Percentiles rank a stretch among this genome's conserved stretches.
phyloP scores from a whole-genome alignment of 1,140 invertebrate genomes.

The Aphis craccivora region DNA sequence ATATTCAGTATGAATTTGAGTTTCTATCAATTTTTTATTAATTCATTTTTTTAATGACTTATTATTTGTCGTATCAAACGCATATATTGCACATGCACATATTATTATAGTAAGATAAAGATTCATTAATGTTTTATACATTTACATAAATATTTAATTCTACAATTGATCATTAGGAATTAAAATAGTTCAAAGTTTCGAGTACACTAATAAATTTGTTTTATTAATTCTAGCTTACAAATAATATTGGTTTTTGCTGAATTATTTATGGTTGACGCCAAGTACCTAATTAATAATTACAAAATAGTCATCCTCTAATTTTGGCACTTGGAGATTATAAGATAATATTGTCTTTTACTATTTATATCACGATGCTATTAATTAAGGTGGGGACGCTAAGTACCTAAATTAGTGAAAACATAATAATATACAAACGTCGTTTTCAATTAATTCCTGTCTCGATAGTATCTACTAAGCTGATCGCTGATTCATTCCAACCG shows the following conservation, averaged over 20 bases:
- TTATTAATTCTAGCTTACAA: background rate
- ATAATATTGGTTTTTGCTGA: background rate
- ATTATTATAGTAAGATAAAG: background rate
- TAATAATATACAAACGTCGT: background rate
- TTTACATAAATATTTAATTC: background rate
- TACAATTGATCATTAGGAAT: background rate
- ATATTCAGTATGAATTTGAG: background rate
- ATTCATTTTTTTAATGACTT: background rate
- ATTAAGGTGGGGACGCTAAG: background rate
- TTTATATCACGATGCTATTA: background rate
- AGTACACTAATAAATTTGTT: background rate
- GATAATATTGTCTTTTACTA: slow-evolving; percentile 8
- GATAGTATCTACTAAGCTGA: background rate
- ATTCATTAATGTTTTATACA: background rate
- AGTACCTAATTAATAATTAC: background rate
- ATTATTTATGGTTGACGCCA: background rate
- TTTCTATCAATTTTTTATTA: background rate
- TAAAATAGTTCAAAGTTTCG: background rate
- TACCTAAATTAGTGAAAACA: background rate
- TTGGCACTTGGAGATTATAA: background rate
- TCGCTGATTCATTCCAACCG: background rate
- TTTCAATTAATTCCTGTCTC: background rate
- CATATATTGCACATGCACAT: background rate
- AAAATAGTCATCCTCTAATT: background rate
- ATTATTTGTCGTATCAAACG: background rate